Evolutionary conservation across 2,888 invertebrate species (phyloP), one percentile per base, ranked within the genome.

Genomic region (Gisinianus flammeolus): DNA sequence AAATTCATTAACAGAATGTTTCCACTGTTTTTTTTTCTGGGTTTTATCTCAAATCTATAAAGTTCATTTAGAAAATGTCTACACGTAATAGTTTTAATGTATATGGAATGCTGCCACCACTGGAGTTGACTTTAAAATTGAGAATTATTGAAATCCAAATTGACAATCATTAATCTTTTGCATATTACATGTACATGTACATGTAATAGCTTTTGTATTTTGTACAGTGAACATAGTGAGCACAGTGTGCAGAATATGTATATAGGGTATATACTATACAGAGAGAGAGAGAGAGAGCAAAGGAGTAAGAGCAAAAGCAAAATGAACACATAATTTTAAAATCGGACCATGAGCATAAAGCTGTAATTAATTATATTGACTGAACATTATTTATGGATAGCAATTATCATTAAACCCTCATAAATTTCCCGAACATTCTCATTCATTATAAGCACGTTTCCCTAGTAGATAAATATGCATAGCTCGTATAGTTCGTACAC

Each of bases 311-410:
- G 30, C 4, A 24, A 6, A n/a, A n/a, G n/a, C n/a, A 56, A 19
- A 66, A 30, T 66, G 28, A 66, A 30, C 66, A 30, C 66, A 19
- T 12, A 31, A 66, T 30, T 30, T 62, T 30, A 30, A 66, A 66
- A 66, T 66, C 35, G 44, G 68, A 68, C n/a, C 44, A 64, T 64
- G 64, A 64, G 64, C 64, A 68, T 68, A 66, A 64, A 64, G 30
- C 74, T 74, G 71, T 77, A 77, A 77, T 77, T 77, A 77, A 77
- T 77, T 77, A 77, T 77, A 77, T 77, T 77, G 77, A 77, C 72
- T 77, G 77, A 3, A 54, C 67, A 77, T 77, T 77, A 77, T 72
- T 77, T 77, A 77, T 72, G 71, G 72, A 26, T 16, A 52, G 77
- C 67, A 77, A 77, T 77, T 77, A 77, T 77, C 77, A 77, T 77